These are phyloP conservation scores for Dicranocentrus wangi DNA, from an alignment of 2,888 invertebrate genomes.

Conservation along the genomic window DNA sequence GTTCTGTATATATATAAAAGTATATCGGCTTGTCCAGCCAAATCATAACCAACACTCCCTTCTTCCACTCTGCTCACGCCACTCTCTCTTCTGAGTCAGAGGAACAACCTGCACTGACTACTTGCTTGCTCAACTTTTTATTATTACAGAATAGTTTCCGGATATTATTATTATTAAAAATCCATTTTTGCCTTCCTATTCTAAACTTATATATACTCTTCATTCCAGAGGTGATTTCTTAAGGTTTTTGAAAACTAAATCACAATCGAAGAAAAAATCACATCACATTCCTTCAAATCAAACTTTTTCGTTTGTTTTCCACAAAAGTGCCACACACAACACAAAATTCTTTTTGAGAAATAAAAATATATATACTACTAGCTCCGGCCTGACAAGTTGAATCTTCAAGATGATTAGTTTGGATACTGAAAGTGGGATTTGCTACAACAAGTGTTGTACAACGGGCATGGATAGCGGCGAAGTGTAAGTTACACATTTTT, in stretches of 20 bases:
- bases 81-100: conserved; percentile 17
- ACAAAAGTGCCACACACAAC: too few species aligned
- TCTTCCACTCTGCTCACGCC: conserved; percentile 50
- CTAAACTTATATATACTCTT: too few species aligned
- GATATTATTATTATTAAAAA: too few species aligned
- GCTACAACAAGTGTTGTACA: conserved; percentile 56
- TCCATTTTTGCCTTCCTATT: conserved; percentile 2
- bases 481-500: neutral
- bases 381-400: neutral
- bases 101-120: conserved; percentile 3
- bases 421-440: conserved; percentile 59
- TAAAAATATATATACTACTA: too few species aligned
- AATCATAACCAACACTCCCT: conserved; percentile 43
- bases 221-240: conserved; percentile 8
- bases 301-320: neutral
- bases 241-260: neutral
- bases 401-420: conserved; percentile 42
- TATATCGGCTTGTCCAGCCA: conserved; percentile 54
- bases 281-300: neutral
- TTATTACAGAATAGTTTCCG: neutral
- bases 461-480: neutral
- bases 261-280: neutral
- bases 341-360: too few species aligned
- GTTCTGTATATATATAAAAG: conserved; percentile 55
- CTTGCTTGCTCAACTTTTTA: conserved; percentile 11